Base-by-base conservation (phyloP, 2,888 invertebrate species). In the Habrosyne pyritoides region DNA sequence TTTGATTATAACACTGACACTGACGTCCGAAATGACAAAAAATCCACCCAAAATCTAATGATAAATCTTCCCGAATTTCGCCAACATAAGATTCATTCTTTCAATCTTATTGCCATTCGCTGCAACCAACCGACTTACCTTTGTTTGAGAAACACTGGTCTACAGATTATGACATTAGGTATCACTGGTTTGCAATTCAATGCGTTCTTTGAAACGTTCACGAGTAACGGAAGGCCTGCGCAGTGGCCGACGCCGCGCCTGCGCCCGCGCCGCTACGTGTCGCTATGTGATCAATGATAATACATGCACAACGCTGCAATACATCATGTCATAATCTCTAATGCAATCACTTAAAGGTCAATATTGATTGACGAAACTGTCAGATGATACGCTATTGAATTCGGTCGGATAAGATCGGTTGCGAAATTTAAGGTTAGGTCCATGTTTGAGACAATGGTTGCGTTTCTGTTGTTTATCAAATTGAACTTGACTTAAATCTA, bases 291-390 rank as follows among this genome's bases (percentile, higher is more conserved):
- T 57, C 56, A 57, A 55, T 49, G 56, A 50, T 52, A 57, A 53
- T 54, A 52, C 33, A 33, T 33, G n/a, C 10, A 55, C 53, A 54
- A 53, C 59, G 57, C 53, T 52, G 28, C 55, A 56, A 56, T 57
- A 57, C 57, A 54, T 56, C 48, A 55, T 64, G 62, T 57, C 62
- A 66, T 62, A 64, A 66, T 50, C 21, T 10, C 57, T 36, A 65
- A 66, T 68, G 64, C 66, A 59, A 63, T 59, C 59, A 36, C 49
- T 26, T 18, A 66, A 68, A 68, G 66, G 64, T 63, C 63, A 64
- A 56, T 63, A 61, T 61, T 61, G 59, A 61, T 64, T 61, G 58
- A 53, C 54, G 62, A 59, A 61, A 57, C 59, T 60, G 60, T 8
- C 42, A 42, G 14, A 42, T 42, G 42, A 50, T 50, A 21, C 26